Evolutionary conservation across 2,797 vertebrate genomes (phyloP).

Genomic region (Momotus momota): DNA sequence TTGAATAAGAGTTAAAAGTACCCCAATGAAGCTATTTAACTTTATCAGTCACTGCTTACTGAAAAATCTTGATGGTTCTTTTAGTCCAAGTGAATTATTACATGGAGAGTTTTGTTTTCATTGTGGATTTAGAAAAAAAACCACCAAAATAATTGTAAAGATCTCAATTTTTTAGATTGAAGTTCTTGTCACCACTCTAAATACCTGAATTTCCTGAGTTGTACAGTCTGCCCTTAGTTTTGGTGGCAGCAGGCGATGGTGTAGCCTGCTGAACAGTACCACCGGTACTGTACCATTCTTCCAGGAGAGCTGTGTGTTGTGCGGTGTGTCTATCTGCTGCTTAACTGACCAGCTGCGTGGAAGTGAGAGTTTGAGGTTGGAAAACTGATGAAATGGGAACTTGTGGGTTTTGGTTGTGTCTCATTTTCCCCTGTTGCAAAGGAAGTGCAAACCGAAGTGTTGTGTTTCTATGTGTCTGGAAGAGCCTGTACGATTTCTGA

Average conservation of each 20-base stretch:
- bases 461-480: not conserved
- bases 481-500: not conserved
- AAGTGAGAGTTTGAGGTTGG: not conserved
- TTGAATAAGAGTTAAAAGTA: not conserved
- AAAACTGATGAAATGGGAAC: not conserved
- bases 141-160: too few species aligned
- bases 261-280: accelerated
- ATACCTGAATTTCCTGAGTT: not conserved
- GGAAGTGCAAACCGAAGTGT: not conserved
- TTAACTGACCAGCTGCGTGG: not conserved
- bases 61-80: not conserved
- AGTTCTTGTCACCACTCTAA: not conserved
- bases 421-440: not conserved
- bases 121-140: not conserved
- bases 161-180: accelerated
- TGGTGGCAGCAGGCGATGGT: not conserved
- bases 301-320: accelerated
- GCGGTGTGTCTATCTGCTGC: not conserved
- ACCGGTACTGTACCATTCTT: accelerated
- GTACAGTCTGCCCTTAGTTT: not conserved
- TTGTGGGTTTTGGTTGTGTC: not conserved
- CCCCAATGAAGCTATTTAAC: not conserved
- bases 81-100: not conserved
- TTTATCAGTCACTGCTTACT: not conserved
- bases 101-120: not conserved